Evolutionary conservation across 2,113 vertebrate species (phyloP).

Genomic region (Okapia johnstoni): DNA sequence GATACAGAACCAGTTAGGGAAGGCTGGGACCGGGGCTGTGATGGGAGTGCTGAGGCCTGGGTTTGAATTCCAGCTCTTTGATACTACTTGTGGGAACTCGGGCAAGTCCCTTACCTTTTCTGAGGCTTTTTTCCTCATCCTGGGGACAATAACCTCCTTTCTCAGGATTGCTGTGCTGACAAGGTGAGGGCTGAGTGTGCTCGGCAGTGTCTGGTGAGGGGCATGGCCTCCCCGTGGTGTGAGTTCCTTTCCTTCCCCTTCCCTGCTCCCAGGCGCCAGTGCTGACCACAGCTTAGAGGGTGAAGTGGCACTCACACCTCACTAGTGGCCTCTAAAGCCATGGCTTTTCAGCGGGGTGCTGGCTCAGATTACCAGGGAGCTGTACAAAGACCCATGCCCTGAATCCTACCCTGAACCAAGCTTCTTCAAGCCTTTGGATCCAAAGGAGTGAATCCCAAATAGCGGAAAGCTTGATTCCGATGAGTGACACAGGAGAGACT

Average conservation of each 20-base stretch:
- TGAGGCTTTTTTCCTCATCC: background rate
- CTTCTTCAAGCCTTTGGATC: background rate
- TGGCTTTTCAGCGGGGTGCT: background rate
- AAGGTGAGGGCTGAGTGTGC: fast-evolving
- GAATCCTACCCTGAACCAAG: background rate
- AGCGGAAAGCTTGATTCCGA: background rate
- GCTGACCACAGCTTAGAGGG: background rate
- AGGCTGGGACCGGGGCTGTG: fast-evolving
- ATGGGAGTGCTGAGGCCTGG: background rate
- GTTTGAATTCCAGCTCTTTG: background rate
- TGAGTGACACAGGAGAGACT: background rate
- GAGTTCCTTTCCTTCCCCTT: background rate
- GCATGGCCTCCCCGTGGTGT: fast-evolving
- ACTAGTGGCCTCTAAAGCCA: background rate
- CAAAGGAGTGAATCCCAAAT: background rate
- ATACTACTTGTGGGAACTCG: background rate
- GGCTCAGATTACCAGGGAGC: background rate
- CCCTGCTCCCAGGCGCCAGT: background rate
- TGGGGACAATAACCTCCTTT: background rate
- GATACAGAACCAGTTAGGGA: background rate
- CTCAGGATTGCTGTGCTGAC: background rate
- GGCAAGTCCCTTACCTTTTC: background rate
- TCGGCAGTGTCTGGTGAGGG: background rate
- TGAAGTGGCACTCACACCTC: background rate
- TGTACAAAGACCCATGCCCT: background rate